These are phyloP conservation scores for Apostichopus californicus DNA, from an alignment of 35 echinoderm and acorn worm species.

Conservation along the genomic window DNA sequence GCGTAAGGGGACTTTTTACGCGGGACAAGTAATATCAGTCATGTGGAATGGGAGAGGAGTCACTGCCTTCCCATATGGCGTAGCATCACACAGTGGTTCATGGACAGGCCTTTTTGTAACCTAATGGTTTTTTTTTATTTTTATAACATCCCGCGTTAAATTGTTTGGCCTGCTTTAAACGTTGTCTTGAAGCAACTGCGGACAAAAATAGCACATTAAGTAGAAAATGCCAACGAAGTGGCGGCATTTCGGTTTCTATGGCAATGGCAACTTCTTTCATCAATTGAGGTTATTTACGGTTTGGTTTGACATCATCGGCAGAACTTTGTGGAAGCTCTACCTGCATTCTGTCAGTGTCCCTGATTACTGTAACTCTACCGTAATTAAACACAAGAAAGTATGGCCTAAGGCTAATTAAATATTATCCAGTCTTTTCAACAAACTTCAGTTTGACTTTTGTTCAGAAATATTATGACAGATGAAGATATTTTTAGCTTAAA, in stretches of 20 bases:
- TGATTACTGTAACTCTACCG: too few relatives aligned
- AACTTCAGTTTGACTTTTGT: too few relatives aligned
- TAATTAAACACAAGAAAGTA: too few relatives aligned
- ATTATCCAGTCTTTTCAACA: too few relatives aligned
- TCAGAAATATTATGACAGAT: too few relatives aligned
- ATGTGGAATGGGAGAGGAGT: neutral
- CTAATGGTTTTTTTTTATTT: too few relatives aligned
- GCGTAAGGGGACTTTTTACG: neutral
- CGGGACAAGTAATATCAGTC: neutral
- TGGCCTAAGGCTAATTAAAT: too few relatives aligned
- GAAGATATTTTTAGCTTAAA: too few relatives aligned
- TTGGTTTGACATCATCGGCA: neutral
- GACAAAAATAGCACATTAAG: neutral
- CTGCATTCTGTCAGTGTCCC: too few relatives aligned
- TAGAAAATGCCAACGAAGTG: neutral
- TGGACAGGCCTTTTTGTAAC: too few relatives aligned
- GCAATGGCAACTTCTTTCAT: neutral
- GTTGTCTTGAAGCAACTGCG: neutral
- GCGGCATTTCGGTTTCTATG: neutral
- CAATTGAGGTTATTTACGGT: neutral
- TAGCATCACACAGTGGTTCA: neutral
- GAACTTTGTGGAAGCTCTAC: neutral
- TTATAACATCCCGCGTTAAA: neutral
- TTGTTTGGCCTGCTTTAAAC: neutral
- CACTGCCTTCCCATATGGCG: neutral